These are phyloP conservation scores for Chirona hameri DNA, from an alignment of 2,888 invertebrate genomes.

Conservation along the genomic window DNA sequence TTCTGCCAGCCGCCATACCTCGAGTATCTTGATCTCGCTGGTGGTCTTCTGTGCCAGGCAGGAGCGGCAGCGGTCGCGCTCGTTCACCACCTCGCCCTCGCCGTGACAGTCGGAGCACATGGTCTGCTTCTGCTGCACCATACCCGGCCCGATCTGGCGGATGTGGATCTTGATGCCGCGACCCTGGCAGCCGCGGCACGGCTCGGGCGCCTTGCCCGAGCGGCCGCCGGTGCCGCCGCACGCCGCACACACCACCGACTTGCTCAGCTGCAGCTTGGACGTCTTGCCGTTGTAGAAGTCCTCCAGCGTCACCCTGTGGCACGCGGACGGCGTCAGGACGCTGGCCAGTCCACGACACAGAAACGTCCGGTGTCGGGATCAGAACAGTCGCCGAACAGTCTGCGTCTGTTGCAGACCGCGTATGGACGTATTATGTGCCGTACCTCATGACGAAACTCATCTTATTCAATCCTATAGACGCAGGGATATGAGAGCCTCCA, in stretches of 20 bases:
- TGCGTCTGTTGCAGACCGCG: too few species aligned
- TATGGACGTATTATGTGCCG: too few species aligned
- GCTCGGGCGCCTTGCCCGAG: slow-evolving; percentile 29
- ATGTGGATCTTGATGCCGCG: slow-evolving; percentile 51
- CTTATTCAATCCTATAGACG: too few species aligned
- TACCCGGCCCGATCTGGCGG: slow-evolving; percentile 56
- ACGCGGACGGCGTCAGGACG: neutral
- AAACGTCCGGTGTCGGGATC: too few species aligned
- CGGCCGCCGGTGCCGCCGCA: slow-evolving; percentile 60
- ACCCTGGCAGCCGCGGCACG: slow-evolving; percentile 52
- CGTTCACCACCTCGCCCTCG: slow-evolving; percentile 60
- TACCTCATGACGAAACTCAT: too few species aligned
- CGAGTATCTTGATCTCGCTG: slow-evolving; percentile 76
- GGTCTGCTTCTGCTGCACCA: slow-evolving; percentile 44
- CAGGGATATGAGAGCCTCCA: too few species aligned
- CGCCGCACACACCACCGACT: slow-evolving; percentile 71
- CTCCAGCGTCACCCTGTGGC: slow-evolving; percentile 71
- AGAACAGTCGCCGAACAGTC: too few species aligned
- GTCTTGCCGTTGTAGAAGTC: slow-evolving; percentile 88
- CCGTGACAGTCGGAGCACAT: slow-evolving; percentile 42
- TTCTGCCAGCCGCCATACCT: slow-evolving; percentile 49
- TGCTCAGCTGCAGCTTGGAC: slow-evolving; percentile 73
- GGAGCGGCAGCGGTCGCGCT: slow-evolving; percentile 73
- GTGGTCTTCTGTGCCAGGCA: slow-evolving; percentile 81
- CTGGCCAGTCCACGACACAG: too few species aligned